Evolutionary conservation across 2,113 vertebrate genomes (phyloP).

Genomic region (Carlito syrichta): DNA sequence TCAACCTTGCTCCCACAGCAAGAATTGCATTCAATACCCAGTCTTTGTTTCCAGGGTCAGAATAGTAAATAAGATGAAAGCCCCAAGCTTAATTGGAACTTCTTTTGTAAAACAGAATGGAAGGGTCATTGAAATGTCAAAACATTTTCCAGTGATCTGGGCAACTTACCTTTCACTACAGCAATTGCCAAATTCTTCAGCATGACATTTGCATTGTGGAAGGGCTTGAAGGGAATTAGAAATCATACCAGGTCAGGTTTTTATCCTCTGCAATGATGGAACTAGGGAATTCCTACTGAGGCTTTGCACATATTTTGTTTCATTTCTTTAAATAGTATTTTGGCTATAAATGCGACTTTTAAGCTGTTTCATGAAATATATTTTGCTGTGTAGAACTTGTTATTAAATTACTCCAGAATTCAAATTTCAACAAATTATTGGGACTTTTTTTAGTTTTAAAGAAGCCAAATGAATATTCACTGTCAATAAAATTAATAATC

Average conservation of each 20-base stretch:
- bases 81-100: constrained; percentile 41
- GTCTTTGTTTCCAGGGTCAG: constrained; percentile 1
- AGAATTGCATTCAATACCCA: background rate
- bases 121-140: constrained; percentile 69
- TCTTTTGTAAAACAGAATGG: constrained; percentile 39
- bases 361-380: background rate
- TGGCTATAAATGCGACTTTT: background rate
- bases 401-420: background rate
- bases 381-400: background rate
- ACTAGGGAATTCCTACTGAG: constrained; percentile 28
- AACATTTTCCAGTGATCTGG: constrained; percentile 65
- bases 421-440: background rate
- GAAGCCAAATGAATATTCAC: background rate
- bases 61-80: constrained; percentile 48
- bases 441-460: background rate
- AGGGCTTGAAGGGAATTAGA: constrained; percentile 17
- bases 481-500: constrained; percentile 12
- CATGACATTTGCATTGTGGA: constrained; percentile 64
- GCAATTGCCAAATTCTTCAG: constrained; percentile 52
- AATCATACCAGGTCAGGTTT: background rate
- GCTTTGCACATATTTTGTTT: constrained; percentile 32
- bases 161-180: constrained; percentile 55
- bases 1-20: background rate
- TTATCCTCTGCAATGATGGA: background rate
- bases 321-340: background rate